Evolutionary conservation across 1,140 invertebrate species (phyloP).

Genomic region (Chymomyza costata): DNA sequence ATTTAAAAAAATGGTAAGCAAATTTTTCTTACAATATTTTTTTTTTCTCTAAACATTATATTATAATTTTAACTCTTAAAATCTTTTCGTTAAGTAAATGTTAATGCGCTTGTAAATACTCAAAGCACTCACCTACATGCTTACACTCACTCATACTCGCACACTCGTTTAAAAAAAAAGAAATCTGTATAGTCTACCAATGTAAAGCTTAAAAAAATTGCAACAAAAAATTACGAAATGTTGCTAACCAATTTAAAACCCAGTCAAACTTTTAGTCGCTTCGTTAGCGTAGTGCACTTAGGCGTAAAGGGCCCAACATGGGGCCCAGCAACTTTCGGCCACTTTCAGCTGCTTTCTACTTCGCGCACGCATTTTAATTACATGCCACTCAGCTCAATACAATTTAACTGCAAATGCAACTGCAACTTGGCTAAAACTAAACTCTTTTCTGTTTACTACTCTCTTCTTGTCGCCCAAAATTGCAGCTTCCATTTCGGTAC

Average conservation of each 20-base stretch:
- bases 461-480: slow-evolving; percentile 4
- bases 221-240: not conserved
- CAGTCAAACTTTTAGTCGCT: too few relatives aligned
- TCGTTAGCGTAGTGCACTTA: too few relatives aligned
- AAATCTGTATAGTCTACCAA: slow-evolving; percentile 35
- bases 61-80: too few relatives aligned
- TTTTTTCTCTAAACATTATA: slow-evolving; percentile 30
- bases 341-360: slow-evolving; percentile 50
- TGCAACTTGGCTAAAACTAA: too few relatives aligned
- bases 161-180: slow-evolving; percentile 1
- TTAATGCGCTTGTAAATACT: slow-evolving; percentile 64
- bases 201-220: slow-evolving; percentile 13
- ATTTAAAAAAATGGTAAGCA: slow-evolving; percentile 71
- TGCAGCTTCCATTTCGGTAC: slow-evolving; percentile 73
- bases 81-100: slow-evolving; percentile 52
- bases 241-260: not conserved
- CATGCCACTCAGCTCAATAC: slow-evolving; percentile 16
- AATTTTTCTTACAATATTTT: slow-evolving; percentile 50
- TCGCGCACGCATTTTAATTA: slow-evolving; percentile 65
- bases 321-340: too few relatives aligned
- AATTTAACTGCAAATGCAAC: not conserved
- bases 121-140: too few relatives aligned
- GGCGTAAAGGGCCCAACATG: too few relatives aligned
- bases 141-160: slow-evolving; percentile 14
- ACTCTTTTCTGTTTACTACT: too few relatives aligned